These are phyloP conservation scores for Sebastes iracundus DNA, from an alignment of 2,797 vertebrate species.

Conservation along the genomic window DNA sequence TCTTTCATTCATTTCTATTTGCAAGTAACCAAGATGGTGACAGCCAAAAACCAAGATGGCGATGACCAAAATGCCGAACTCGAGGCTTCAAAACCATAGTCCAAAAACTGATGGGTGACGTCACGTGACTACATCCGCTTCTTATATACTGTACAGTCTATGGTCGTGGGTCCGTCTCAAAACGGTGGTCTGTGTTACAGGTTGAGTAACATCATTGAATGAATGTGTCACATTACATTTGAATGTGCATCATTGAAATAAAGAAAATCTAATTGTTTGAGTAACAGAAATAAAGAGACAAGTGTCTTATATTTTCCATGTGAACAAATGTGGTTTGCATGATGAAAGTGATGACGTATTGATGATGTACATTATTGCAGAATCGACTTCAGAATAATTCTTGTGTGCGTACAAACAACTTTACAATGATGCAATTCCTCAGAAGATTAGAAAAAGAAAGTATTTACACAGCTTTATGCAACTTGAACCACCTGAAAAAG, in stretches of 20 bases:
- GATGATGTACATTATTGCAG: neutral
- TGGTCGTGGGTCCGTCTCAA: neutral
- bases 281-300: neutral
- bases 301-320: neutral
- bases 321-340: neutral
- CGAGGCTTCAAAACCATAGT: too few species aligned
- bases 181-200: neutral
- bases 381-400: neutral
- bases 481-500: conserved; percentile 5
- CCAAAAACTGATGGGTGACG: too few species aligned
- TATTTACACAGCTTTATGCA: neutral
- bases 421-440: neutral
- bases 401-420: neutral
- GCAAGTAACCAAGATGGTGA: too few species aligned
- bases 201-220: neutral
- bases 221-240: neutral
- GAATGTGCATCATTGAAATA: neutral
- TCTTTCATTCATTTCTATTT: too few species aligned
- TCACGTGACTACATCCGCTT: too few species aligned
- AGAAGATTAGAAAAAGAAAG: neutral
- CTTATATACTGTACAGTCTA: too few species aligned
- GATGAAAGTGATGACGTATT: neutral
- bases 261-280: neutral
- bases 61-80: too few species aligned
- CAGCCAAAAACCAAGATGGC: too few species aligned